Conservation (phyloP, 2,888 invertebrate genomes). For the Peribatodes rhomboidaria region DNA sequence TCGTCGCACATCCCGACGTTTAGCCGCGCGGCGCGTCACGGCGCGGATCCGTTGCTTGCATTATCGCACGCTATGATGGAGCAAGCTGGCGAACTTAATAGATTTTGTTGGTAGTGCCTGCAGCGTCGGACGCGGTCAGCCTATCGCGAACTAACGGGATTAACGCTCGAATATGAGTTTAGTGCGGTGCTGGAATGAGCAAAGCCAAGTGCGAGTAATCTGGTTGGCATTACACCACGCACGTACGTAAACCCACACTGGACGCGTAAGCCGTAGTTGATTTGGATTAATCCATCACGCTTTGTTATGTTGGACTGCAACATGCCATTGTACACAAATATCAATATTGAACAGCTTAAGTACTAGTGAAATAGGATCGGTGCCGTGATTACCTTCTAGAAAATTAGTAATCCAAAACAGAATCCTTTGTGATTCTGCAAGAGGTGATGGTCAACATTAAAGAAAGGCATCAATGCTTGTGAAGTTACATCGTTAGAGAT, state of each 20-base stretch:
- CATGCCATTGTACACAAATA: neutral
- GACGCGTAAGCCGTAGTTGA: conserved; percentile 19
- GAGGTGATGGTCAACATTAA: conserved; percentile 10
- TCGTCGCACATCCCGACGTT: conserved; percentile 72
- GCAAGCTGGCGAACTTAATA: conserved; percentile 83
- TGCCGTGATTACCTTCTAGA: neutral
- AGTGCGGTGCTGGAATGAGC: conserved; percentile 66
- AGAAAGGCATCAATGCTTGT: conserved; percentile 47
- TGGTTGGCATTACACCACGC: conserved; percentile 35
- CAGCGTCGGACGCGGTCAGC: conserved; percentile 70
- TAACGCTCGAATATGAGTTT: conserved; percentile 78
- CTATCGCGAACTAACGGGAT: conserved; percentile 81
- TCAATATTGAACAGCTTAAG: neutral
- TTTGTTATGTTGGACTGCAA: conserved; percentile 11
- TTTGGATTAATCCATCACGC: conserved; percentile 12
- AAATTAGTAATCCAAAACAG: neutral
- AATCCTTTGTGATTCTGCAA: neutral
- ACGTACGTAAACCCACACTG: conserved; percentile 36
- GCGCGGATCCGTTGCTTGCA: conserved; percentile 71
- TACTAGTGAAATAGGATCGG: neutral
- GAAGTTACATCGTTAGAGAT: conserved; percentile 63
- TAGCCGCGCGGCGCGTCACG: conserved; percentile 68
- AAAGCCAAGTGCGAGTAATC: conserved; percentile 60
- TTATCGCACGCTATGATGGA: conserved; percentile 76
- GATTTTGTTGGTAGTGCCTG: conserved; percentile 76